Conservation (phyloP, 2,113 vertebrate genomes). For the Urocitellus parryii region DNA sequence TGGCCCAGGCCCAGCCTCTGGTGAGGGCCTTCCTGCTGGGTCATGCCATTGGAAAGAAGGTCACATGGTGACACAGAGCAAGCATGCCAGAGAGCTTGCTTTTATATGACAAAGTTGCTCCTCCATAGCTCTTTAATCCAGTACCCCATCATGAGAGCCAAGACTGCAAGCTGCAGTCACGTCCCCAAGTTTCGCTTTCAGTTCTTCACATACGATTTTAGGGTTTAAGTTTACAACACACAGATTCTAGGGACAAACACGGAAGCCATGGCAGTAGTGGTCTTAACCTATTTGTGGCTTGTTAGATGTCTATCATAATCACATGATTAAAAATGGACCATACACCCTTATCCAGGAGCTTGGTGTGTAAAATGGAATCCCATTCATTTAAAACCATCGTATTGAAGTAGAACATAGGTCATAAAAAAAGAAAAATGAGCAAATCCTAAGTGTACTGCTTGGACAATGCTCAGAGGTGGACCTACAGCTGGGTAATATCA, state of each 20-base stretch:
- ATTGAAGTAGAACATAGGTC: not conserved
- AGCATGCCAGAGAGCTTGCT: not conserved
- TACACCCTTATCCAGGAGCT: not conserved
- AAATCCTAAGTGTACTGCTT: not conserved
- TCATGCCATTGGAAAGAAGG: not conserved
- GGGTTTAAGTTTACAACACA: not conserved
- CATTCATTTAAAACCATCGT: not conserved
- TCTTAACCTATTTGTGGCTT: not conserved
- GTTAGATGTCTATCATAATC: not conserved
- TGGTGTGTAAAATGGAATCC: not conserved
- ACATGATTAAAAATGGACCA: not conserved
- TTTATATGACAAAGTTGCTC: not conserved
- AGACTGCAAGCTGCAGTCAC: not conserved
- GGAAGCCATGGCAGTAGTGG: no score
- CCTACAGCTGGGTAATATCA: accelerated
- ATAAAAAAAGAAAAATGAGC: not conserved
- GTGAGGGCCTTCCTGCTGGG: not conserved
- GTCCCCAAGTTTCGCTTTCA: not conserved
- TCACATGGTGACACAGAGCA: not conserved
- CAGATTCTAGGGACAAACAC: not conserved
- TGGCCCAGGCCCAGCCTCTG: no score
- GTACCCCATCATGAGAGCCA: not conserved
- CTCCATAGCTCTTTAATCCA: not conserved
- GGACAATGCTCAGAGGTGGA: no score
- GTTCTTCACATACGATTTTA: not conserved